Conservation (phyloP, 2,797 vertebrate species). For the Antrozous pallidus region DNA sequence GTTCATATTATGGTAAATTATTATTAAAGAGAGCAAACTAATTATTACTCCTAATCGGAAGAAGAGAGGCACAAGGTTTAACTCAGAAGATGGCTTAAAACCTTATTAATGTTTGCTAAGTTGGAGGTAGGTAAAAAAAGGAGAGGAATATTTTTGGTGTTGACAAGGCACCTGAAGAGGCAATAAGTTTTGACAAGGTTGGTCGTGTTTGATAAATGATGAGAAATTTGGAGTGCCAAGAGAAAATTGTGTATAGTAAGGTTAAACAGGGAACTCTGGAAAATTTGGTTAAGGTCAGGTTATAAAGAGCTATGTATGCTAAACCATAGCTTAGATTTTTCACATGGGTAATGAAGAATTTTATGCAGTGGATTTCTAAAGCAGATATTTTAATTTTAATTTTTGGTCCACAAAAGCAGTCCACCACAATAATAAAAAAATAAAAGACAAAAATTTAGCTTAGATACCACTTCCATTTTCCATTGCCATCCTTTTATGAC, state of each 20-base stretch:
- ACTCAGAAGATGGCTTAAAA: background rate
- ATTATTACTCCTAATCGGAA: background rate
- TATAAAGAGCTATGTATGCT: background rate
- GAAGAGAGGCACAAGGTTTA: background rate
- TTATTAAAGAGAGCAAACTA: background rate
- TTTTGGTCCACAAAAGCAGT: background rate
- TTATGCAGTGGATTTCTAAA: background rate
- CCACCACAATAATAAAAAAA: background rate
- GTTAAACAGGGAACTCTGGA: background rate
- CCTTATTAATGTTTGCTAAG: background rate
- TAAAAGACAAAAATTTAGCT: background rate
- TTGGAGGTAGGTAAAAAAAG: background rate
- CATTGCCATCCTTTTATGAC: background rate
- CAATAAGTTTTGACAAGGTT: background rate
- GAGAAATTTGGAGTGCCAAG: background rate
- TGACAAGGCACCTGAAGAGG: background rate
- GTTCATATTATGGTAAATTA: conserved; percentile 11
- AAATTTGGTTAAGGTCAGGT: background rate
- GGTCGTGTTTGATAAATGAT: background rate
- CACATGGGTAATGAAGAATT: background rate
- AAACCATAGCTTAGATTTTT: background rate
- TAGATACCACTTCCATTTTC: background rate
- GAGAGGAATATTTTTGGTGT: background rate
- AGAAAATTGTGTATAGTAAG: background rate
- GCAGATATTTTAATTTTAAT: background rate